A percentile compares a stretch with the other conserved stretches of the same genome.
phyloP scores from a whole-genome alignment of 35 echinoderm and acorn worm species.

The Holothuria glaberrima region DNA sequence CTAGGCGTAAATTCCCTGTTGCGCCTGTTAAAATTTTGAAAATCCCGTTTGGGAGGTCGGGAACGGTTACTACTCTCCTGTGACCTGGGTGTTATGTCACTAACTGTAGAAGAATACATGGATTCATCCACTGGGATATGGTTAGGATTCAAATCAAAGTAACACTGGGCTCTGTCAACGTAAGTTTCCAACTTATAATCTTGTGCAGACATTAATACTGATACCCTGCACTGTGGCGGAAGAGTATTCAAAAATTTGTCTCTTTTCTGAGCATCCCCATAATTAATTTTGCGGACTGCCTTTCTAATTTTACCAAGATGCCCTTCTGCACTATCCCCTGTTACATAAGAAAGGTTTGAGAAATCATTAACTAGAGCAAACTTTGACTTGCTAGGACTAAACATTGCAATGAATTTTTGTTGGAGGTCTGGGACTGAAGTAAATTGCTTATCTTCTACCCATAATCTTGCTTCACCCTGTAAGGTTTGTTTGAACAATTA shows the following conservation, averaged over 20 bases:
- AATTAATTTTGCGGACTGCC: constrained; percentile 12
- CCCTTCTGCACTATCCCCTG: not conserved
- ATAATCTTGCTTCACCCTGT: too few species aligned
- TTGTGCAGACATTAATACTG: constrained; percentile 9
- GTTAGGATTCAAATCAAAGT: not conserved
- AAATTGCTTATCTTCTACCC: too few species aligned
- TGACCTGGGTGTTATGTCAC: not conserved
- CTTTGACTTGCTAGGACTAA: not conserved
- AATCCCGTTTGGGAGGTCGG: not conserved
- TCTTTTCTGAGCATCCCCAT: not conserved
- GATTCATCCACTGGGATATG: too few species aligned
- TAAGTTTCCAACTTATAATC: constrained; percentile 12
- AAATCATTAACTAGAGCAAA: not conserved
- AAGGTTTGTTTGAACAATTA: too few species aligned
- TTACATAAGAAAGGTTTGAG: not conserved
- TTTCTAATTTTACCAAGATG: not conserved
- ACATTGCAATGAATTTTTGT: not conserved
- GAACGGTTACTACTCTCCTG: not conserved
- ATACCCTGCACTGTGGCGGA: not conserved
- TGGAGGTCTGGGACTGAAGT: too few species aligned
- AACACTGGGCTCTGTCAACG: not conserved
- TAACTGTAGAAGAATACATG: not conserved
- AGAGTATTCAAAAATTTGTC: constrained; percentile 10
- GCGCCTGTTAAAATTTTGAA: not conserved
- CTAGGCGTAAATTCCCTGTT: not conserved